phyloP scores from a whole-genome alignment of 2,113 vertebrate species.

The Dicaeum eximium region DNA sequence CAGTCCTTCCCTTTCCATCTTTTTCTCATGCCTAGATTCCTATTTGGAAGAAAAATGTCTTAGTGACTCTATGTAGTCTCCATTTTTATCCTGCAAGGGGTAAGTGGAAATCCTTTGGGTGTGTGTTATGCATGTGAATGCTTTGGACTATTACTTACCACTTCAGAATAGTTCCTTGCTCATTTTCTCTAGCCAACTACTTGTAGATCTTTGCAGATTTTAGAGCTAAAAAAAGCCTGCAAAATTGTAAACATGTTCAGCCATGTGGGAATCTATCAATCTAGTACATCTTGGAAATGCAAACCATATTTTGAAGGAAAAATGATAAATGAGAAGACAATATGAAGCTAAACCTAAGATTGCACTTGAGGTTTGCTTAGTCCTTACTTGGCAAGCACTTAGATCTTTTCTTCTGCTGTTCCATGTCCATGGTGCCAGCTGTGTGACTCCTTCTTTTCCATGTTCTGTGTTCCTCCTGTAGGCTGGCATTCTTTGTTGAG shows the following conservation, averaged over 20 bases:
- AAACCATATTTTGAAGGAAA: conserved; percentile 57
- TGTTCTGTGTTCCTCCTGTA: not conserved
- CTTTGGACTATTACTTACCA: not conserved
- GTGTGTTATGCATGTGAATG: not conserved
- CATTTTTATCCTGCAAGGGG: not conserved
- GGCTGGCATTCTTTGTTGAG: not conserved
- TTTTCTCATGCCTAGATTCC: not conserved
- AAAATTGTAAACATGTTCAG: conserved; percentile 44
- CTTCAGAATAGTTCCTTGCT: not conserved
- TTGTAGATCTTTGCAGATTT: conserved; percentile 41
- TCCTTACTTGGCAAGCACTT: not conserved
- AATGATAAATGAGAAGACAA: conserved; percentile 41
- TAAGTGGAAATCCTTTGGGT: not conserved
- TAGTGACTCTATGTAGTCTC: not conserved
- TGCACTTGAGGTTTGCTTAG: not conserved
- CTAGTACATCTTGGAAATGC: conserved; percentile 34
- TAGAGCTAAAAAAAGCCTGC: conserved; percentile 39
- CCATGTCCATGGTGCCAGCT: not conserved
- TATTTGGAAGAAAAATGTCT: not conserved
- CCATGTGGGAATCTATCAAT: conserved; percentile 43
- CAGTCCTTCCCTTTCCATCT: not conserved
- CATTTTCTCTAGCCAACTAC: conserved; percentile 22
- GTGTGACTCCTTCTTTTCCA: not conserved
- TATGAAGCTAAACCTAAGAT: conserved; percentile 8
- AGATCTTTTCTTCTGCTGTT: not conserved